Base-by-base conservation (phyloP, 2,888 invertebrate species). In the Alcis repandata region DNA sequence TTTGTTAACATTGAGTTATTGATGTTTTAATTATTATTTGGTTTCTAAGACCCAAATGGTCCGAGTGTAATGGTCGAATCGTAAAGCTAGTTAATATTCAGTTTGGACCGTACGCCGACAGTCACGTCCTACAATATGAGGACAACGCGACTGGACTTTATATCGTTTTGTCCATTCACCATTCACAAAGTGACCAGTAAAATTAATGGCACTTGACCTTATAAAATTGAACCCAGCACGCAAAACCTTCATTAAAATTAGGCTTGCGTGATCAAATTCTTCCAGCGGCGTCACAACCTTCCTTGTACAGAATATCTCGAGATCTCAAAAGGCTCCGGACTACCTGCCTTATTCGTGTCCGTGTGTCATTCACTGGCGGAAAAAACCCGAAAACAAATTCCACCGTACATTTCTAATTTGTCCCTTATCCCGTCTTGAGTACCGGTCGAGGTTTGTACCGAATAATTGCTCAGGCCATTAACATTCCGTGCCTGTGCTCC, bases 391-490 rank as follows among this genome's bases (percentile, higher is more conserved):
- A 71, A 68, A 71, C 64, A 72, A 71, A 73, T 69, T 68, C 59
- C 60, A 67, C 49, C 65, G 68, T 69, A 68, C 70, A 69, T 78
- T 76, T 75, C 78, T 77, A 82, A 82, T 76, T 78, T 80, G 82
- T 82, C 81, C 82, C 77, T 81, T 77, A 74, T 71, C 79, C 79
- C 72, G 79, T 79, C 78, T 82, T 73, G 70, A 78, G 72, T 76
- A 60, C 60, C 45, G 75, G 79, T 75, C 77, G 78, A 80, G 77
- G 70, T 75, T 78, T 76, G 65, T 80, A 80, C 76, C 73, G 78
- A 83, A 85, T 86, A 87, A 88, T 89, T 87, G 83, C 83, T 85
- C 46, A 46, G 75, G 74, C 83, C 84, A 88, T 90, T 89, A 89
- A 88, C 83, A 89, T 89, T 88, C 88, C 84, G 67, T 45, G 70